Conservation (phyloP, 2,113 vertebrate genomes). For the Grallaria varia region DNA sequence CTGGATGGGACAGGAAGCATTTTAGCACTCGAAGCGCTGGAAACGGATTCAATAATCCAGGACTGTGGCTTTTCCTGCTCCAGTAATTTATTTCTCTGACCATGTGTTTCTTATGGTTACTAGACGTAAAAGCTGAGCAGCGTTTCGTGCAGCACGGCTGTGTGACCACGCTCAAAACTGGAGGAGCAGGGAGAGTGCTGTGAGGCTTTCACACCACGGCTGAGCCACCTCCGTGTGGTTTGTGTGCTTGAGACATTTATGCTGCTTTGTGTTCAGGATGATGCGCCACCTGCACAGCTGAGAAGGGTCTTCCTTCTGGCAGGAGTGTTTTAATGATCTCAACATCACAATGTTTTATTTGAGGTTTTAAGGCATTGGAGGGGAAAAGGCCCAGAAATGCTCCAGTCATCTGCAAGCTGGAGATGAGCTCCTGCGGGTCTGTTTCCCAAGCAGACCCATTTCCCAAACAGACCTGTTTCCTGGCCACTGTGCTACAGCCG, state of each 20-base stretch:
- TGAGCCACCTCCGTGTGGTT: not conserved
- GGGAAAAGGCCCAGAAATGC: not conserved
- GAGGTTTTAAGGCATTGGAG: not conserved
- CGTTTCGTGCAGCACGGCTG: not conserved
- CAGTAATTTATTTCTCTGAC: not conserved
- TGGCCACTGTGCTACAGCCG: not conserved
- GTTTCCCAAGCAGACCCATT: not conserved
- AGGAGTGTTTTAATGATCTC: not conserved
- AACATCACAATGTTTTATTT: not conserved
- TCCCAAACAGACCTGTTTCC: not conserved
- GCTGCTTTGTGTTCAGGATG: not conserved
- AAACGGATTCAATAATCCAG: not conserved
- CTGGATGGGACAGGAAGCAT: not conserved
- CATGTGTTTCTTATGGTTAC: not conserved
- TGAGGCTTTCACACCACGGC: rapidly evolving
- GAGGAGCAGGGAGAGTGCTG: not conserved
- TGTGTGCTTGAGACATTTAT: not conserved
- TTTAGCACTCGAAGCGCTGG: not conserved
- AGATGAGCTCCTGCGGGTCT: not conserved
- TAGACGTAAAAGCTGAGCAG: not conserved
- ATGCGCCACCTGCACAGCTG: not conserved
- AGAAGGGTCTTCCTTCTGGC: not conserved
- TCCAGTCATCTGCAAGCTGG: not conserved
- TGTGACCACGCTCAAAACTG: rapidly evolving
- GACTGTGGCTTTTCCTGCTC: not conserved